Evolutionary conservation across 2,888 invertebrate genomes (phyloP), one percentile per base, ranked within the genome.

Genomic region (Orchesellides sinensis): DNA sequence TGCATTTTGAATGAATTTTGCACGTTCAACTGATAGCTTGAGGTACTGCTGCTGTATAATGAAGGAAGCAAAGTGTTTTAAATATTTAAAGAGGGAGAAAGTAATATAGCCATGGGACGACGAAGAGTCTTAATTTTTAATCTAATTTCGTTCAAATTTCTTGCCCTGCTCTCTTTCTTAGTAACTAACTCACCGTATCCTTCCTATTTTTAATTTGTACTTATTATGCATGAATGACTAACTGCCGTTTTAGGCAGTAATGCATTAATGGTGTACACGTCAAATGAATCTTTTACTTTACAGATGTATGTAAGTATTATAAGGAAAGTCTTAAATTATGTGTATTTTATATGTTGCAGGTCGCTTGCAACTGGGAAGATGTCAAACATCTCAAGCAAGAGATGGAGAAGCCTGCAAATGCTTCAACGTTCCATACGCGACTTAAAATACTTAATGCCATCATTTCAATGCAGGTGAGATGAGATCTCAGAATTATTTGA

Each of bases 291-390:
- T n/a, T n/a, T n/a, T n/a, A n/a, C n/a, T n/a, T n/a, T n/a, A n/a
- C n/a, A n/a, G n/a, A n/a, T n/a, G n/a, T n/a, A n/a, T n/a, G n/a
- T n/a, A n/a, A n/a, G n/a, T n/a, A n/a, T n/a, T n/a, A n/a, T n/a
- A 35, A 35, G 12, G 35, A 35, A 35, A 35, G 5, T 35, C n/a
- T n/a, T 17, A n/a, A n/a, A 49, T 49, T 23, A 27, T 17, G n/a
- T 27, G 14, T 21, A 10, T 61, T 49, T 61, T 47, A 47, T 19
- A 47, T 35, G 8, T 63, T 73, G 19, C 32, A 95, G 95, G 95
- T 98, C 45, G 96, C 98, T 0, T 97, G 98, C 90, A 95, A 96
- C 0, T 99, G 99, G 99, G 97, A 98, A 88, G 98, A 98, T 89
- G 96, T 97, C 6, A 98, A 97, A 89, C 93, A 94, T 1, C 91